Conservation (phyloP, 2,113 vertebrate genomes). For the Bungarus multicinctus region DNA sequence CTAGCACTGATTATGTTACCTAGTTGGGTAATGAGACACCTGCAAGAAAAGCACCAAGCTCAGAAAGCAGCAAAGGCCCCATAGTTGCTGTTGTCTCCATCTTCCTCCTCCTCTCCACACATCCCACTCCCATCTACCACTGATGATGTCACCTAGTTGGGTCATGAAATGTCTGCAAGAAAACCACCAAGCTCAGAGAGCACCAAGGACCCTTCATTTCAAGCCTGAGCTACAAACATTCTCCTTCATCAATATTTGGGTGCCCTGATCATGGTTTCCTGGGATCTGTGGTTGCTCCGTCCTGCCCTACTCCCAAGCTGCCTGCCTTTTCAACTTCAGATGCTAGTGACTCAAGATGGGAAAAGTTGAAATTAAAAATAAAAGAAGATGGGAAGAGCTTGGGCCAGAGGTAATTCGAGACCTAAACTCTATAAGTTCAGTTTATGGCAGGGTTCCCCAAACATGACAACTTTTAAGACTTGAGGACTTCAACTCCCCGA, state of each 20-base stretch:
- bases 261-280: neutral
- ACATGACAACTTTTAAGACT: neutral
- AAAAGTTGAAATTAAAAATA: neutral
- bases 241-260: neutral
- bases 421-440: neutral
- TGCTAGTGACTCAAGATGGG: neutral
- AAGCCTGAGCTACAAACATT: too few species aligned
- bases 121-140: neutral
- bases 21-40: too few species aligned
- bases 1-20: too few species aligned
- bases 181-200: neutral
- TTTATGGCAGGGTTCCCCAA: neutral
- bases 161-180: neutral
- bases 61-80: too few species aligned
- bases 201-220: too few species aligned
- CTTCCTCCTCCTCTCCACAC: neutral
- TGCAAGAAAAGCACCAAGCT: too few species aligned
- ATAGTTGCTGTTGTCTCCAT: neutral
- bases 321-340: neutral
- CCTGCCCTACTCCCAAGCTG: neutral
- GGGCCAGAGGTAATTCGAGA: neutral
- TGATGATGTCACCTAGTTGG: neutral
- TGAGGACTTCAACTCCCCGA: neutral
- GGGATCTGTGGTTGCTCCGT: neutral
- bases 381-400: neutral